Evolutionary conservation across 2,888 invertebrate species (phyloP), one percentile per base, ranked within the genome.

Genomic region (Tiphia femorata): DNA sequence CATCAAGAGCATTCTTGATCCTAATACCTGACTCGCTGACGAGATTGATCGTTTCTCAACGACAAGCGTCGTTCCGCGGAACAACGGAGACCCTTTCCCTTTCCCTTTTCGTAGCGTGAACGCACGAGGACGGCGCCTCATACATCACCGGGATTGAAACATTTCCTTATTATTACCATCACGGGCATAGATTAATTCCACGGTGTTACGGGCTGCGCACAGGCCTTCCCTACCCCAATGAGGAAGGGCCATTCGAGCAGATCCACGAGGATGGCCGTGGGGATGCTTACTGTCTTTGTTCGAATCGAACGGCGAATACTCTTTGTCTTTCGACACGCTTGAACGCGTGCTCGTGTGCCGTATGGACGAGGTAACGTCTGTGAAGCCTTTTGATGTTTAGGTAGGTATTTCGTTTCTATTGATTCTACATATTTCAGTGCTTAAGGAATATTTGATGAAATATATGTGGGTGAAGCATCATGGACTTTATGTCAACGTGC

Each of bases 151-250:
- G 73, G 79, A 82, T 83, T 82, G 81, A 82, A 82, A 82, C 82
- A 81, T 83, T 82, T 82, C 82, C 81, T 82, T 79, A 80, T 81
- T 82, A 82, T 82, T 81, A 82, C 77, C 77, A 71, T 77, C 78
- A 79, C 78, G 77, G 78, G 79, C 79, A 78, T 80, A 78, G 82
- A 83, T 82, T 82, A 82, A 82, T 82, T 81, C 75, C 72, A 73
- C 63, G 73, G 76, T 72, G 77, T 80, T 76, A 77, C 76, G 70
- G 61, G 58, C 60, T 51, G 61, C 64, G 69, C 54, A 64, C 60
- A 52, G 51, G 51, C 53, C n/a, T n/a, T n/a, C n/a, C n/a, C n/a
- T n/a, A n/a, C n/a, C n/a, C n/a, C n/a, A n/a, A n/a, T n/a, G n/a
- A n/a, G n/a, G n/a, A 50, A 62, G 58, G 53, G 60, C 60, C 64